Base-by-base conservation (phyloP, 2,113 vertebrate species). In the Delphinapterus leucas region DNA sequence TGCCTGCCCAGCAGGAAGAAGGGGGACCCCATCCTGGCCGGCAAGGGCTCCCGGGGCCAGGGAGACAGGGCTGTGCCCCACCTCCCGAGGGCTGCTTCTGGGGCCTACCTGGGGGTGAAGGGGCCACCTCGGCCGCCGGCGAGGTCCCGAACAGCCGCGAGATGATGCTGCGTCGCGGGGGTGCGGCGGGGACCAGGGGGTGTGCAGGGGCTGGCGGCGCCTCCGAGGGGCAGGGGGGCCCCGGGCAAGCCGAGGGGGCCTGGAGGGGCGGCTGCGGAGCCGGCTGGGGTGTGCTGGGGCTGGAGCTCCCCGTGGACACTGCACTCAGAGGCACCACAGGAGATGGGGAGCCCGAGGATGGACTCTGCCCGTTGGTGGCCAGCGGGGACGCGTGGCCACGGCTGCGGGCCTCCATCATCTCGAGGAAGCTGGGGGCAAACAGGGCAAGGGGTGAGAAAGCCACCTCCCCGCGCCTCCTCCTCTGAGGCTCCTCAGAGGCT, bases 301-400 rank as follows among this genome's bases (percentile, higher is more conserved):
- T 99, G 94, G 99, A 99, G 98, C 99, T 99, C 96, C 99, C 99
- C 0, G 99, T 99, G 0, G 99, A 99, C 0, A 99, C 97, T 1
- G 99, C 97, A n/a, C 99, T 99, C 0, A 98, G 99, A 13, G 99
- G 99, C 2, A 99, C 98, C 0, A 99, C 95, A 0, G 99, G 99
- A 1, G 99, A 99, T 98, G 99, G 99, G 41, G 99, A 99, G 79
- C 99, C 99, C 0, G 99, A 99, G 33, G 99, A 99, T 0, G 99
- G 99, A 97, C 99, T 99, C 97, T 99, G 99, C 38, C 99, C 99
- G 0, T 99, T 99, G 10, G 99, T 95, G 0, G 99, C 98, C 12
- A 98, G 98, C 0, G 99, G 99, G 0, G 99, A 99, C 0, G 98
- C 89, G 2, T 98, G 99, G 60, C 99, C 99, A 31, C 99, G 99